Conservation (phyloP, 2,113 vertebrate species). For the Pelodiscus sinensis region DNA sequence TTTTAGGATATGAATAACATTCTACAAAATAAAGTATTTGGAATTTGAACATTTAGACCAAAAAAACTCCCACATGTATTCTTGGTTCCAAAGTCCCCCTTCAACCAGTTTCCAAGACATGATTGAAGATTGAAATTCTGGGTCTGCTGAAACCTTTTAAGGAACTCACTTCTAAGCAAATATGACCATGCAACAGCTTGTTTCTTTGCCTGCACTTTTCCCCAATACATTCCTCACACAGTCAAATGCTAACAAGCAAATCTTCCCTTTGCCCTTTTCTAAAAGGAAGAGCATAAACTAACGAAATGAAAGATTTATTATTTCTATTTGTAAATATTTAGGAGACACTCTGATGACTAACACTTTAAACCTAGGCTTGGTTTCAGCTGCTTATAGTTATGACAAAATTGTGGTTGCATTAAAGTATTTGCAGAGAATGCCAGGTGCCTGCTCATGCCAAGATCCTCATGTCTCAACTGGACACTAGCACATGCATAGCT, state of each 20-base stretch:
- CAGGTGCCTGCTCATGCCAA: not conserved
- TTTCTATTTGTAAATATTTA: not conserved
- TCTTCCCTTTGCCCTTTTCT: not conserved
- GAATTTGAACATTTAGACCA: not conserved
- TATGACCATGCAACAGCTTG: not conserved
- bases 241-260: not conserved
- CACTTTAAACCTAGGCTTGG: not conserved
- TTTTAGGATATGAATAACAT: not conserved
- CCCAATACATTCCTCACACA: not conserved
- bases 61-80: not conserved
- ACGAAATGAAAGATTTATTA: not conserved
- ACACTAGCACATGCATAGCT: not conserved
- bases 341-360: not conserved
- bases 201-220: not conserved
- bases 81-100: not conserved
- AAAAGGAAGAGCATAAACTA: not conserved
- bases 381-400: not conserved
- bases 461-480: not conserved
- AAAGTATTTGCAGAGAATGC: rapidly evolving
- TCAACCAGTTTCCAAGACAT: not conserved
- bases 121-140: not conserved
- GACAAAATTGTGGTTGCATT: not conserved
- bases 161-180: not conserved
- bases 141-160: not conserved
- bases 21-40: not conserved